Percentiles rank a stretch among this genome's conserved stretches.
phyloP scores from a whole-genome alignment of 1,140 invertebrate genomes.

The Drosophila subpulchrella region DNA sequence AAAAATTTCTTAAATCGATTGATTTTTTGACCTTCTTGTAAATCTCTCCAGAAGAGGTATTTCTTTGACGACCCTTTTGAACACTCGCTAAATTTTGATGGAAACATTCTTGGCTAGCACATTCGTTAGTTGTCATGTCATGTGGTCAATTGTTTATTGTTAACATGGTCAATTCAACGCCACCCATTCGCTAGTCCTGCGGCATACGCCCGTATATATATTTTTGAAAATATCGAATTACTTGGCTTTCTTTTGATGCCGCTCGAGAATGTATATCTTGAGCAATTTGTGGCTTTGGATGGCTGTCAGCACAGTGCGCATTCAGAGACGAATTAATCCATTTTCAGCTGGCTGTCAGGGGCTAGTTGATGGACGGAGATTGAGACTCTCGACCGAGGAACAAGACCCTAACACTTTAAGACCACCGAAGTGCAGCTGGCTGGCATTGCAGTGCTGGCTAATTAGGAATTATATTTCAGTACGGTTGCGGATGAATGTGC shows the following conservation, averaged over 20 bases:
- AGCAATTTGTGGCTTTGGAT: constrained; percentile 52
- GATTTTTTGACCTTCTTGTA: no score
- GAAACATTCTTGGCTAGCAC: constrained; percentile 47
- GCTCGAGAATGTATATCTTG: constrained; percentile 26
- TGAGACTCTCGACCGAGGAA: background rate
- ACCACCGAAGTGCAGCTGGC: constrained; percentile 30
- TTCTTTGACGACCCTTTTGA: background rate
- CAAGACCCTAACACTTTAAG: constrained; percentile 35
- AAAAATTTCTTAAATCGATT: no score
- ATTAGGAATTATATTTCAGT: constrained; percentile 29
- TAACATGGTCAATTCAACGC: constrained; percentile 53
- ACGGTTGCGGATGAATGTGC: constrained; percentile 23
- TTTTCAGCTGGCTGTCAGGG: constrained; percentile 47
- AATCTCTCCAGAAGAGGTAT: constrained; percentile 2
- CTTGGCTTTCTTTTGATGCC: constrained; percentile 42
- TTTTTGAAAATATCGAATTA: constrained; percentile 47
- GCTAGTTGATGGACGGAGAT: constrained; percentile 18
- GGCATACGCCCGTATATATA: background rate
- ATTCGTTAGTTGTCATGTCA: constrained; percentile 66
- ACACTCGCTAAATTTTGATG: constrained; percentile 26
- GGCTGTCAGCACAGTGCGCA: constrained; percentile 49
- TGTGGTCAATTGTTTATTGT: constrained; percentile 79
- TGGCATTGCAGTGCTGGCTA: constrained; percentile 29
- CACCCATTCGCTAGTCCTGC: background rate
- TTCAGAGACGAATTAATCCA: constrained; percentile 49